Percentiles rank a stretch among this genome's conserved stretches.
Evolutionary conservation across 2,113 vertebrate species (phyloP).

Genomic region (Garra rufa): DNA sequence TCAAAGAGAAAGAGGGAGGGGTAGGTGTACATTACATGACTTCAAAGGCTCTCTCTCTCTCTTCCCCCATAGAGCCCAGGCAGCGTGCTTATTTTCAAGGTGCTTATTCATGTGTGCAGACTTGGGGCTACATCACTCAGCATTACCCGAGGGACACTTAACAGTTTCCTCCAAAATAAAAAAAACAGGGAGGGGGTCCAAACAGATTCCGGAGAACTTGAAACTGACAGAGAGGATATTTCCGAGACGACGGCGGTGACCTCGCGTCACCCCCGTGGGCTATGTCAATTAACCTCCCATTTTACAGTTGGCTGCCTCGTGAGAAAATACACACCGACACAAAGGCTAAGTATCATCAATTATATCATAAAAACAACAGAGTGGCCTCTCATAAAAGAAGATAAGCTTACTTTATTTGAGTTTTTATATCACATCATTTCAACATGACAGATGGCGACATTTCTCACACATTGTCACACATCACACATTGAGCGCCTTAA

Average conservation of each 20-base stretch:
- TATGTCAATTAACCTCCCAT: constrained; percentile 53
- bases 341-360: constrained; percentile 37
- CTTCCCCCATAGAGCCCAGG: constrained; percentile 58
- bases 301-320: constrained; percentile 45
- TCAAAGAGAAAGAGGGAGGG: constrained; percentile 58
- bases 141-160: constrained; percentile 45
- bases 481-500: not conserved
- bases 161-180: constrained; percentile 43
- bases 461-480: too few species aligned
- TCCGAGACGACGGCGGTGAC: constrained; percentile 51
- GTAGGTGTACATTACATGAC: constrained; percentile 62
- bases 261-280: constrained; percentile 46
- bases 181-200: constrained; percentile 22
- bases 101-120: constrained; percentile 60
- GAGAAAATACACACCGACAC: constrained; percentile 45
- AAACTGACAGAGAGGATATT: constrained; percentile 54
- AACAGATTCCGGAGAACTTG: constrained; percentile 48
- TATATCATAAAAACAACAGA: constrained; percentile 51
- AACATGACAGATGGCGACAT: not conserved
- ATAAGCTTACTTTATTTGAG: constrained; percentile 36
- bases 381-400: constrained; percentile 47
- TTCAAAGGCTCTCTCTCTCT: constrained; percentile 49
- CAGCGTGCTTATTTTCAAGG: constrained; percentile 54
- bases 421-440: constrained; percentile 1
- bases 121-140: constrained; percentile 56